These are phyloP conservation scores for Halocaridina rubra DNA, from an alignment of 2,888 invertebrate species.

Conservation along the genomic window DNA sequence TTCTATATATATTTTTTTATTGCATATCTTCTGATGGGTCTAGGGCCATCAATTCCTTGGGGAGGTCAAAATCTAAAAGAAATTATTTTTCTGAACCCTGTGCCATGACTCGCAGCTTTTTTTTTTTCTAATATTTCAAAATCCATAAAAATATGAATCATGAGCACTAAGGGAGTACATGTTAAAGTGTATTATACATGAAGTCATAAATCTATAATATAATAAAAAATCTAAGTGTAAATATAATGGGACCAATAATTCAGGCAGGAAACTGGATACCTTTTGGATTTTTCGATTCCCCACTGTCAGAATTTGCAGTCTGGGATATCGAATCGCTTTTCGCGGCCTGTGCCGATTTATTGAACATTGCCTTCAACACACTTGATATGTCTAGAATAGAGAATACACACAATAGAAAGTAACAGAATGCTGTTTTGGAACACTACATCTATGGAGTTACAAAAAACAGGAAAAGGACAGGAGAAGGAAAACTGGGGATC, in stretches of 20 bases:
- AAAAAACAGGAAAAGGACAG: not conserved
- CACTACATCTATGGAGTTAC: constrained; percentile 14
- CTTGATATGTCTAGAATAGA: constrained; percentile 64
- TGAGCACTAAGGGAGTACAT: constrained; percentile 57
- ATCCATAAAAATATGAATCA: constrained; percentile 53
- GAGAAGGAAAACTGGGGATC: not conserved
- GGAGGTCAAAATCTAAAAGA: too few relatives aligned
- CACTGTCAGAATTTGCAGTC: constrained; percentile 62
- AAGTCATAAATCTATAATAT: constrained; percentile 48
- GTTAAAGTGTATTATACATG: constrained; percentile 56
- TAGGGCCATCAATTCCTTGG: too few relatives aligned
- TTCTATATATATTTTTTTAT: too few relatives aligned
- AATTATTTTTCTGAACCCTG: constrained; percentile 33
- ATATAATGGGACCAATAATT: constrained; percentile 52
- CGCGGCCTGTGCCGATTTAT: constrained; percentile 63
- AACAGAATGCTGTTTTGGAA: constrained; percentile 34
- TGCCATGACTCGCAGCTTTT: constrained; percentile 51
- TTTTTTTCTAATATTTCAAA: constrained; percentile 32
- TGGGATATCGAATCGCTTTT: constrained; percentile 63
- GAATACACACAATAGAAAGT: constrained; percentile 52
- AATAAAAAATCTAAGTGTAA: constrained; percentile 56
- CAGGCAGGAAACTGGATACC: constrained; percentile 59
- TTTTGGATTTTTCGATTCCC: constrained; percentile 63
- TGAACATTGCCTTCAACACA: constrained; percentile 64
- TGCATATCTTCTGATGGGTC: too few relatives aligned